These are phyloP conservation scores for Pterostichus niger DNA, from an alignment of 2,888 invertebrate genomes.

Conservation along the genomic window DNA sequence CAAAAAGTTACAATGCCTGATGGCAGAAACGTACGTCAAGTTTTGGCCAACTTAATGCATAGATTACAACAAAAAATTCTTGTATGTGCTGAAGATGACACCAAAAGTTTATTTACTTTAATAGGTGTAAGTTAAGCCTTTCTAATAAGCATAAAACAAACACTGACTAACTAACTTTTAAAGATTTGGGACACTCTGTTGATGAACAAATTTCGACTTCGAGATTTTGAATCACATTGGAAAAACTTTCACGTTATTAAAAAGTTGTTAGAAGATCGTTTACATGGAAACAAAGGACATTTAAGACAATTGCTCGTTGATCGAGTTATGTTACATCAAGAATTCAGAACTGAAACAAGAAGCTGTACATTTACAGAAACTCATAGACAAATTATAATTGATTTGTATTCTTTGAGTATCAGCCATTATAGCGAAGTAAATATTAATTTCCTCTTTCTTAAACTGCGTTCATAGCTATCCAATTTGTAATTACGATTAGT, in stretches of 20 bases:
- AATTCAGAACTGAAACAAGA: conserved; percentile 78
- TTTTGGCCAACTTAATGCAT: conserved; percentile 81
- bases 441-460: conserved; percentile 20
- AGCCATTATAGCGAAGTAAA: conserved; percentile 84
- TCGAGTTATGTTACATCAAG: conserved; percentile 83
- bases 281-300: conserved; percentile 82
- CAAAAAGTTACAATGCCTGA: conserved; percentile 79
- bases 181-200: conserved; percentile 85
- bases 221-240: conserved; percentile 83
- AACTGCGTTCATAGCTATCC: no score
- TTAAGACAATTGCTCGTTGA: conserved; percentile 83
- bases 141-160: no score
- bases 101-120: conserved; percentile 82
- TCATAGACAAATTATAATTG: conserved; percentile 81
- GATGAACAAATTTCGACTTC: conserved; percentile 79
- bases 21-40: conserved; percentile 85
- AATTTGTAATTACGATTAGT: no score
- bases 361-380: conserved; percentile 80
- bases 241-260: conserved; percentile 84
- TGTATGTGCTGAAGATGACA: conserved; percentile 87
- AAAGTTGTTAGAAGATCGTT: conserved; percentile 81
- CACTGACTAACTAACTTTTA: conserved; percentile 31
- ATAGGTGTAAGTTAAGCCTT: conserved; percentile 73
- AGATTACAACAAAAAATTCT: conserved; percentile 84
- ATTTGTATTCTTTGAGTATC: conserved; percentile 82